phyloP scores from a whole-genome alignment of 2,113 vertebrate species.

The Aythya baeri region DNA sequence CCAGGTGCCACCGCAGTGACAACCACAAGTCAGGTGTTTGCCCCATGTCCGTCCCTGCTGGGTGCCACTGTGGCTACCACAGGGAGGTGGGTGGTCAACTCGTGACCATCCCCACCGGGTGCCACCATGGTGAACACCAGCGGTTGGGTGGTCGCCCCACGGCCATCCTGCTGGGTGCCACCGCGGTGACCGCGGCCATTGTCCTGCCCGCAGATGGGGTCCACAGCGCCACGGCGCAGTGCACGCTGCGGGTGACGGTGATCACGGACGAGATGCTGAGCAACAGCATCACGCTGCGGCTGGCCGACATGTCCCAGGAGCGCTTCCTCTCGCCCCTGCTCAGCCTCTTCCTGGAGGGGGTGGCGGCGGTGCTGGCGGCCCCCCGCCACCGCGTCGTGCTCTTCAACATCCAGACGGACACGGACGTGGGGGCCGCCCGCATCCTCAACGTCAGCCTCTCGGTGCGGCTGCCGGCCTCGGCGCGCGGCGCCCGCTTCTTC shows the following conservation, averaged over 20 bases:
- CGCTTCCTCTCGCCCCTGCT: slow-evolving; percentile 92
- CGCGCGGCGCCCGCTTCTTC: slow-evolving; percentile 76
- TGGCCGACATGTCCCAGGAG: slow-evolving; percentile 93
- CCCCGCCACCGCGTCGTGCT: slow-evolving; percentile 87
- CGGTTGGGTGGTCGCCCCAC: too few species aligned
- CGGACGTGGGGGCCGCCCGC: slow-evolving; percentile 85
- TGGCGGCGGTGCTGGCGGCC: slow-evolving; percentile 87
- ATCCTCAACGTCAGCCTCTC: slow-evolving; percentile 97
- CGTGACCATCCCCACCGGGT: background rate
- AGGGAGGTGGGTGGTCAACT: too few species aligned
- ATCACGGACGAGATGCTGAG: slow-evolving; percentile 97
- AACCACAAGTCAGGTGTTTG: background rate
- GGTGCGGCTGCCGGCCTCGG: slow-evolving; percentile 72
- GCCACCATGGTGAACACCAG: rapidly evolving
- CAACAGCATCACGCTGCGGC: slow-evolving; percentile 93
- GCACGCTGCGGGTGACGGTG: slow-evolving; percentile 91
- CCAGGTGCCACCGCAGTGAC: background rate
- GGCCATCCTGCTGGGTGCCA: background rate
- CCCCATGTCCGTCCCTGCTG: too few species aligned
- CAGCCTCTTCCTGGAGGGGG: slow-evolving; percentile 90
- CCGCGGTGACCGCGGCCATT: background rate
- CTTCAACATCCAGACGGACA: slow-evolving; percentile 94
- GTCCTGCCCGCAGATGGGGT: slow-evolving; percentile 78
- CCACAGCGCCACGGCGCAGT: slow-evolving; percentile 90
- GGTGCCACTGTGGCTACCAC: background rate